Conservation (phyloP, 2,113 vertebrate species). For the Nyctibius bracteatus region DNA sequence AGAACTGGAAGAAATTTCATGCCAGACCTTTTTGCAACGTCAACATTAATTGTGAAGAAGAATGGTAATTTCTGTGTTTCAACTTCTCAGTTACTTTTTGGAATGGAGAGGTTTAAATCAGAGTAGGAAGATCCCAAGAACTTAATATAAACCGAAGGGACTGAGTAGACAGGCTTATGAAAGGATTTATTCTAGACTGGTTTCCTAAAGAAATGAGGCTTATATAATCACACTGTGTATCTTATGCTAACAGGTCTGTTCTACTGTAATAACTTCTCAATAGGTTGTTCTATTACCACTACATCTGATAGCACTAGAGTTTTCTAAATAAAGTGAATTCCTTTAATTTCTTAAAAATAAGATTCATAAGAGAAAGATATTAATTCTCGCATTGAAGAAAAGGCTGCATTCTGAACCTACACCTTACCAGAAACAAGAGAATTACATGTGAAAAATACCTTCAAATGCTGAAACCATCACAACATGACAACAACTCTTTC, state of each 20-base stretch:
- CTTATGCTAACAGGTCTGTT: background rate
- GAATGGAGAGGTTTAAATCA: background rate
- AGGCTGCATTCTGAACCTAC: background rate
- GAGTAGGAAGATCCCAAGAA: background rate
- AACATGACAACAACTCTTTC: background rate
- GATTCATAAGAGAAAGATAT: background rate
- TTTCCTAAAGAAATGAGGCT: background rate
- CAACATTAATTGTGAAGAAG: background rate
- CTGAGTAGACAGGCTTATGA: background rate
- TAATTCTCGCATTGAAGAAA: background rate
- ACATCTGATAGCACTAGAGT: background rate
- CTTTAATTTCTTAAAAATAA: background rate
- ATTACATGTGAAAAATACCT: background rate
- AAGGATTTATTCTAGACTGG: background rate
- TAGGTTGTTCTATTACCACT: background rate
- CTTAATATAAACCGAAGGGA: background rate
- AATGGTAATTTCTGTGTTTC: background rate
- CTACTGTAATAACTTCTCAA: background rate
- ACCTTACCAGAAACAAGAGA: background rate
- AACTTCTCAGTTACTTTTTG: background rate
- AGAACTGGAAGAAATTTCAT: background rate
- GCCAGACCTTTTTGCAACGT: background rate
- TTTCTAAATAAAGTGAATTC: background rate
- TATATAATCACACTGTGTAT: background rate
- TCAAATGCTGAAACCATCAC: background rate